Conservation (phyloP, 2,113 vertebrate species). For the Hemichromis elongatus region DNA sequence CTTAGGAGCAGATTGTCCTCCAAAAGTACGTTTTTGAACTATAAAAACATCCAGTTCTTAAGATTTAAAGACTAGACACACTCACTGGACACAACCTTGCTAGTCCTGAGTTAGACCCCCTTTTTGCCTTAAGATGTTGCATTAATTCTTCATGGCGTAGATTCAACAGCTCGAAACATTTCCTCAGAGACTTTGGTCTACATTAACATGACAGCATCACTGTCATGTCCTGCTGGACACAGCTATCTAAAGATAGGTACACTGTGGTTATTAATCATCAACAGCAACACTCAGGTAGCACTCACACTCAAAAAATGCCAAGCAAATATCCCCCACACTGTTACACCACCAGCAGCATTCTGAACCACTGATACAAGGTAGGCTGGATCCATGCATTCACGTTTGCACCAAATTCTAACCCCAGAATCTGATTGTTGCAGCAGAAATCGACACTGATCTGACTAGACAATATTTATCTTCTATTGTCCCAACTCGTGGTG, state of each 20-base stretch:
- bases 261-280: background rate
- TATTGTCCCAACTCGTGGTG: too few species aligned
- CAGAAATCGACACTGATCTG: too few species aligned
- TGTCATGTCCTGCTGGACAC: fast-evolving
- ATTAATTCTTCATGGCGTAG: background rate
- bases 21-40: background rate
- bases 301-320: too few species aligned
- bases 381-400: too few species aligned
- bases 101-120: background rate
- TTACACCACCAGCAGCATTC: background rate
- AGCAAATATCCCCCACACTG: background rate
- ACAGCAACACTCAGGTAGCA: background rate
- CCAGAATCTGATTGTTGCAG: too few species aligned
- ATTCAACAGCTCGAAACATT: background rate
- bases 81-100: background rate
- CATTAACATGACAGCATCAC: too few species aligned
- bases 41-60: background rate
- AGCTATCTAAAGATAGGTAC: background rate
- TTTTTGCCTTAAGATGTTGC: background rate
- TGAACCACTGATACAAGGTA: background rate
- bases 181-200: background rate
- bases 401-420: too few species aligned
- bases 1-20: background rate
- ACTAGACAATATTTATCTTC: too few species aligned
- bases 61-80: background rate